Percentiles rank a stretch among this genome's conserved stretches.
These are phyloP conservation scores for Meriones psammophilus DNA, from an alignment of 2,797 vertebrate species.

Conservation along the genomic window DNA sequence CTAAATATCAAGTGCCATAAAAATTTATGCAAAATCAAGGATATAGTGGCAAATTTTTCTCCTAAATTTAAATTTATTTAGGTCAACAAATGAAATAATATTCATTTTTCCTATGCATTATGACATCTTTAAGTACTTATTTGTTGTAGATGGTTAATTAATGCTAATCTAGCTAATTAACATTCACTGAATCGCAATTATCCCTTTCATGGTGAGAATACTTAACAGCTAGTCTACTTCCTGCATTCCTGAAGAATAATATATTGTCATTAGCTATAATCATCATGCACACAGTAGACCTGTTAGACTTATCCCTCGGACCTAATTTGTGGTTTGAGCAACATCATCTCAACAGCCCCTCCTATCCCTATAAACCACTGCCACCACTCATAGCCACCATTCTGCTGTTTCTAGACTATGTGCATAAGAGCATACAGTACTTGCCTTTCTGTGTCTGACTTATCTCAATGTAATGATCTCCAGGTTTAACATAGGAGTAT, in stretches of 20 bases:
- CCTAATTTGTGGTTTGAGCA: neutral
- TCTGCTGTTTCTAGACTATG: neutral
- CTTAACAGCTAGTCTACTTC: neutral
- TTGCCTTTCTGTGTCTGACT: neutral
- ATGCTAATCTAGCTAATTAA: neutral
- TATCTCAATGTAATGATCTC: neutral
- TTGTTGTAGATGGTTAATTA: neutral
- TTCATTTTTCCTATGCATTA: neutral
- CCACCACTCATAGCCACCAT: neutral
- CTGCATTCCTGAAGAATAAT: neutral
- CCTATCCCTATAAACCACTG: too few species aligned
- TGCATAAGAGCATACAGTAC: neutral
- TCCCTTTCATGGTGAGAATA: neutral
- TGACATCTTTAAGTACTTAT: neutral
- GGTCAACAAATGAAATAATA: neutral
- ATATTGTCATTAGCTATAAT: neutral
- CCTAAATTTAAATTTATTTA: slow-evolving; percentile 26
- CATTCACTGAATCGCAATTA: neutral
- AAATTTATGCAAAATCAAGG: slow-evolving; percentile 60
- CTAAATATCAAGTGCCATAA: slow-evolving; percentile 57
- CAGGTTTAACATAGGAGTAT: neutral
- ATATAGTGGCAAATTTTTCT: neutral
- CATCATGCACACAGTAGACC: neutral
- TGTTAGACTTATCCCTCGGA: neutral
- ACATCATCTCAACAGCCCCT: neutral